phyloP scores from a whole-genome alignment of 53 echinoderm and acorn worm genomes.

The Paelopatides confundens region DNA sequence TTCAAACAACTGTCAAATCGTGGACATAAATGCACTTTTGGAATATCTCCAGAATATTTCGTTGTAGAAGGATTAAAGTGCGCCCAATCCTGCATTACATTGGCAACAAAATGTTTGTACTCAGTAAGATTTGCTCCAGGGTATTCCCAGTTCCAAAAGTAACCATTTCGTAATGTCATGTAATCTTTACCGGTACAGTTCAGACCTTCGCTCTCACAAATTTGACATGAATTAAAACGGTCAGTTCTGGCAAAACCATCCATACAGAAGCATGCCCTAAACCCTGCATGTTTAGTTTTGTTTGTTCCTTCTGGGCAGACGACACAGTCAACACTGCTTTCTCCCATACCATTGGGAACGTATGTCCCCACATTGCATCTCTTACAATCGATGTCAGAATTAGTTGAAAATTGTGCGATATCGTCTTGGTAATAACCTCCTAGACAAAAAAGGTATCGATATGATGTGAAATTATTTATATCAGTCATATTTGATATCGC shows the following conservation, averaged over 20 bases:
- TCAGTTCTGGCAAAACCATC: background rate
- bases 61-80: background rate
- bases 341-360: background rate
- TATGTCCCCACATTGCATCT: background rate
- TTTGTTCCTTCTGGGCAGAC: slow-evolving; percentile 25
- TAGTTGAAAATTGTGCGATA: no score
- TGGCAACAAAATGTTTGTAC: background rate
- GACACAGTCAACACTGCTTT: background rate
- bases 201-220: background rate
- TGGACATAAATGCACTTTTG: background rate
- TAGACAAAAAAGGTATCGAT: no score
- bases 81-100: no score
- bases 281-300: background rate
- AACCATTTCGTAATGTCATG: background rate
- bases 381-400: background rate
- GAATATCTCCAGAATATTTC: background rate
- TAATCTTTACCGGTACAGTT: slow-evolving; percentile 19
- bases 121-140: background rate
- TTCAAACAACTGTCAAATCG: background rate
- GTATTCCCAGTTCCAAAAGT: slow-evolving; percentile 21
- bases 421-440: slow-evolving; percentile 39
- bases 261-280: slow-evolving; percentile 21
- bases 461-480: no score
- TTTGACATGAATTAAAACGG: background rate
- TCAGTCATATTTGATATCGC: no score